Conservation (phyloP, 2,797 vertebrate genomes). For the Zenarchopterus dispar region DNA sequence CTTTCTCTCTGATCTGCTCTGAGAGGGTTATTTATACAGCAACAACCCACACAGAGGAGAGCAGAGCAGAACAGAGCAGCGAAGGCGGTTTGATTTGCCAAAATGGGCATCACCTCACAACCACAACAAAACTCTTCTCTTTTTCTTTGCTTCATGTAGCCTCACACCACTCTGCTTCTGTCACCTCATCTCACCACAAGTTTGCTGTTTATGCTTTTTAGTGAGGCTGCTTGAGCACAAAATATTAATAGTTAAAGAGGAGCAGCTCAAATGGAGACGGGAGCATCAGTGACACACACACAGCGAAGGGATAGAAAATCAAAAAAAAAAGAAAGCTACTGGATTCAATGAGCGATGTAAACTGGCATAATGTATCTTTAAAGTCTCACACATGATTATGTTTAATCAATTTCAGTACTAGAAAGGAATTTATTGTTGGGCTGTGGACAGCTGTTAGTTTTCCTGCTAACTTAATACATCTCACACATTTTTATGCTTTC, state of each 20-base stretch:
- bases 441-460: conserved; percentile 10
- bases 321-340: conserved; percentile 17
- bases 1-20: conserved; percentile 70
- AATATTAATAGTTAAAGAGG: conserved; percentile 46
- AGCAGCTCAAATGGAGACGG: conserved; percentile 17
- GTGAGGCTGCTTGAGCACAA: conserved; percentile 19
- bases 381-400: conserved; percentile 1
- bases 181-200: conserved; percentile 37
- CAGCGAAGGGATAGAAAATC: conserved; percentile 15
- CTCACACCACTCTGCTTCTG: conserved; percentile 35
- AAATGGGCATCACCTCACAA: conserved; percentile 82
- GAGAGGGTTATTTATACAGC: conserved; percentile 82
- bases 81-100: conserved; percentile 82
- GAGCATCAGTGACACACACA: conserved; percentile 6
- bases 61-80: conserved; percentile 67
- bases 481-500: not conserved
- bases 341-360: conserved; percentile 4
- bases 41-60: conserved; percentile 77
- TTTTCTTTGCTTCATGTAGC: conserved; percentile 38
- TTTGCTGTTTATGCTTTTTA: conserved; percentile 19
- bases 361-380: not conserved
- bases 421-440: not conserved
- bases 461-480: not conserved
- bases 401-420: not conserved
- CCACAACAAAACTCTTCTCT: conserved; percentile 64